These are phyloP conservation scores for Pelvicachromis taeniatus DNA, from an alignment of 2,113 vertebrate species.

Conservation along the genomic window DNA sequence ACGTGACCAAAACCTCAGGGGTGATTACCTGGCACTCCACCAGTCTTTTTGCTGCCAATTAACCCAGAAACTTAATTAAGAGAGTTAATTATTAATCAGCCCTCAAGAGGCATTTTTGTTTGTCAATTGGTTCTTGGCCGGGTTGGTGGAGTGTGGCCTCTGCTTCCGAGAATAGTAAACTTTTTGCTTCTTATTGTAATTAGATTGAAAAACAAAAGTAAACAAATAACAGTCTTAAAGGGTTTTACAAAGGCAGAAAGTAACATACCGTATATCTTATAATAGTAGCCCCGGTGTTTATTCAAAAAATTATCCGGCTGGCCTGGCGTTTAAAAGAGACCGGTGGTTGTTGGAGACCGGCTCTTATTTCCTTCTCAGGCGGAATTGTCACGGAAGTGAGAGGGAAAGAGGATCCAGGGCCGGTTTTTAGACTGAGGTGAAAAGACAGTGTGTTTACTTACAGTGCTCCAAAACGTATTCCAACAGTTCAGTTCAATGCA, in stretches of 20 bases:
- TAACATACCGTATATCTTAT: too few species aligned
- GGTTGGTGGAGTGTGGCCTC: neutral
- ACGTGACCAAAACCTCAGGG: constrained; percentile 8
- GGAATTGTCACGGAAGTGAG: too few species aligned
- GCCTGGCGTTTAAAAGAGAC: too few species aligned
- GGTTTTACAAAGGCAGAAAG: neutral
- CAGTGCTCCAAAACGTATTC: too few species aligned
- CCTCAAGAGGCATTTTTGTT: constrained; percentile 27
- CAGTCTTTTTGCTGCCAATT: constrained; percentile 23
- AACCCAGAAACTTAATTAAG: constrained; percentile 49
- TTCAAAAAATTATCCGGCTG: too few species aligned
- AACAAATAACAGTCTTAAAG: neutral
- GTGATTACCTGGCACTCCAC: constrained; percentile 16
- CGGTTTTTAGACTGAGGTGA: too few species aligned
- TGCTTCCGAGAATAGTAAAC: neutral
- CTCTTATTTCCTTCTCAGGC: too few species aligned
- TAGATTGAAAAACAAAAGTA: neutral
- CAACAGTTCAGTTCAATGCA: too few species aligned
- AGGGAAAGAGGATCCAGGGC: too few species aligned
- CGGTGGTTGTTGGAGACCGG: too few species aligned
- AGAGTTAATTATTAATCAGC: constrained; percentile 48
- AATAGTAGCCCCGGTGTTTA: too few species aligned
- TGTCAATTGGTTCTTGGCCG: constrained; percentile 15
- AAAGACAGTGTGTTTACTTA: too few species aligned
- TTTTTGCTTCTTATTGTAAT: neutral